Percentiles rank a stretch among this genome's conserved stretches.
Evolutionary conservation across 2,113 vertebrate genomes (phyloP).

Genomic region (Pteronura brasiliensis): DNA sequence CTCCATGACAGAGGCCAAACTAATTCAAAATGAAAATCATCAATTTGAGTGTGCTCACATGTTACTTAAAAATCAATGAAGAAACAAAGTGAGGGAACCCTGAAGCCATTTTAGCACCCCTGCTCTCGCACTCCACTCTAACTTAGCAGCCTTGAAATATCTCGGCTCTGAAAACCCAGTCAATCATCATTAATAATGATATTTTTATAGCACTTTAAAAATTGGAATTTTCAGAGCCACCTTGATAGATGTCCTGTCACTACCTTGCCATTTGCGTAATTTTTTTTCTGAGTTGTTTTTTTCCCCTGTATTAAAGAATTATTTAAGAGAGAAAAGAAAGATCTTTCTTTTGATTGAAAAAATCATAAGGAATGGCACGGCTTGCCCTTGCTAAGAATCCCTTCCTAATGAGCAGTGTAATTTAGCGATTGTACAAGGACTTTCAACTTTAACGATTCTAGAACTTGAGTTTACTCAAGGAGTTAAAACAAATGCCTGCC

Average conservation of each 20-base stretch:
- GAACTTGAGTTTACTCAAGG: slow-evolving; percentile 58
- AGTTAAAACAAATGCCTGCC: slow-evolving; percentile 76
- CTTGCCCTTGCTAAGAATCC: slow-evolving; percentile 28
- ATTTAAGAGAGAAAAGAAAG: slow-evolving; percentile 19
- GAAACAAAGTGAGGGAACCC: slow-evolving; percentile 62
- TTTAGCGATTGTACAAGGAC: not conserved
- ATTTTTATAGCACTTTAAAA: slow-evolving; percentile 71
- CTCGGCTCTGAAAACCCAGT: slow-evolving; percentile 52
- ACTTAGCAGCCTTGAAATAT: slow-evolving; percentile 59
- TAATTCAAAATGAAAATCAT: slow-evolving; percentile 64
- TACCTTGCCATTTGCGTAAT: slow-evolving; percentile 38
- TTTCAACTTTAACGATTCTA: slow-evolving; percentile 55
- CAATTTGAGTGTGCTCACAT: slow-evolving; percentile 44
- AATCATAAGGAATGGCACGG: not conserved
- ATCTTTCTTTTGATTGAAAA: slow-evolving; percentile 56
- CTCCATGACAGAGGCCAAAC: slow-evolving; percentile 56
- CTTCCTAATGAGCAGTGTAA: slow-evolving; percentile 51
- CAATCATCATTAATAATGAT: slow-evolving; percentile 64
- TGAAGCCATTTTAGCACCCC: slow-evolving; percentile 28
- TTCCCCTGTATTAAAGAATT: slow-evolving; percentile 2
- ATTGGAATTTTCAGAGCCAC: slow-evolving; percentile 54
- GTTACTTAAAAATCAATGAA: slow-evolving; percentile 70
- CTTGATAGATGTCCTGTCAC: slow-evolving; percentile 51
- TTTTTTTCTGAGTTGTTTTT: slow-evolving; percentile 51
- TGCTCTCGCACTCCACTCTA: slow-evolving; percentile 42